These are phyloP conservation scores for Peromyscus attwateri DNA, from an alignment of 2,797 vertebrate genomes.

Conservation along the genomic window DNA sequence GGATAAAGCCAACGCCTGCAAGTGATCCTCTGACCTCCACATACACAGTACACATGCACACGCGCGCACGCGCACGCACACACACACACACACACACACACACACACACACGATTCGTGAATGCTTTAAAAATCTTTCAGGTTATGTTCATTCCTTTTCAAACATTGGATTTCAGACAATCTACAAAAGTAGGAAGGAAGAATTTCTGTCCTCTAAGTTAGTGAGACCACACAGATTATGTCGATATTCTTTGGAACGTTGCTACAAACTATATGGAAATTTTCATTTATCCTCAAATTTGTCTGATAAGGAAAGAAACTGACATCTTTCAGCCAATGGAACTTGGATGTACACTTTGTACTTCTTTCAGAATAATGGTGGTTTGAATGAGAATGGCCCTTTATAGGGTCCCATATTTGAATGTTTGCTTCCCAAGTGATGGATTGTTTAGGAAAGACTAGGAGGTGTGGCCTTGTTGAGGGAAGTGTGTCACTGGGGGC, in stretches of 20 bases:
- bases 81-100: not conserved
- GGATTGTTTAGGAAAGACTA: not conserved
- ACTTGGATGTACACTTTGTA: not conserved
- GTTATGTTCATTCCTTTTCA: not conserved
- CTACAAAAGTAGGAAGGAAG: not conserved
- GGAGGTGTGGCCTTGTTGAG: not conserved
- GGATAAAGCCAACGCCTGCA: not conserved
- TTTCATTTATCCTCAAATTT: conserved; percentile 3
- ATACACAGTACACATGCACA: not conserved
- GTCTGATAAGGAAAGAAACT: not conserved
- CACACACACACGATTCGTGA: not conserved
- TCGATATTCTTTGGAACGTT: conserved; percentile 32
- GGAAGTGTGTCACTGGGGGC: not conserved
- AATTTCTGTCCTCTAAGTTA: not conserved
- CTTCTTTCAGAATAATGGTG: not conserved
- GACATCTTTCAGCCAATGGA: not conserved
- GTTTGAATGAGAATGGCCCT: not conserved
- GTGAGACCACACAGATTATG: not conserved
- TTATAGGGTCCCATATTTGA: not conserved
- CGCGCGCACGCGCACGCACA: no score
- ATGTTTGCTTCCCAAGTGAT: not conserved
- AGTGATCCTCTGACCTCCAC: not conserved
- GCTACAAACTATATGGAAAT: not conserved
- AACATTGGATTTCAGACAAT: not conserved
- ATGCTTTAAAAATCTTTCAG: not conserved